Evolutionary conservation across 2,113 vertebrate genomes (phyloP), one percentile per base, ranked within the genome.

Genomic region (Tachuris rubrigastra): DNA sequence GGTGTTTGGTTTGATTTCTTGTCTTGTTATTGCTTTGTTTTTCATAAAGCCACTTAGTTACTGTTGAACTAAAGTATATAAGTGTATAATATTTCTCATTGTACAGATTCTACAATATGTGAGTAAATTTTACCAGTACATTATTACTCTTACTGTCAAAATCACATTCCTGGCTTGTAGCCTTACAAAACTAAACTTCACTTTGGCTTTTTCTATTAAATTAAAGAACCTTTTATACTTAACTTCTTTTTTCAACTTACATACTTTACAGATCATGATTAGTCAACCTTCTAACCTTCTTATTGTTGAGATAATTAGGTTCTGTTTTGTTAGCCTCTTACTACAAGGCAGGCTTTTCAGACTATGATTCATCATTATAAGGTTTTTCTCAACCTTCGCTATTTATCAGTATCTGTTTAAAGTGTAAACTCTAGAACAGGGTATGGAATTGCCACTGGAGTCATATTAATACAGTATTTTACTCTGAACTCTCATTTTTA

Each of bases 241-340:
- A 90, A 49, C 28, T 92, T 74, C 3, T 68, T 52, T 63, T 82
- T 82, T 65, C 44, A 73, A 74, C 66, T 72, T 75, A 72, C 6
- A 21, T 91, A 60, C 60, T 87, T 87, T 89, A 60, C 56, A 79
- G 66, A 60, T 72, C 52, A 65, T 87, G 41, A 91, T 87, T 87
- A 87, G 55, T 55, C 56, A 89, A n/a, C 73, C 24, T 66, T 87
- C 50, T 91, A 87, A 75, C 80, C 69, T 84, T 71, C 55, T 91
- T 72, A 65, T 85, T 94, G 77, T 89, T 92, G 39, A 86, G 49
- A 82, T 82, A 93, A 93, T 93, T 88, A 75, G 33, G 56, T 90
- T 88, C 44, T 74, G 14, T 84, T 96, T 91, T 2, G 2, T 72
- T 78, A 81, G 69, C 68, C 27, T 94, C 41, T 78, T 81, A 71